phyloP scores from a whole-genome alignment of 2,888 invertebrate species.

The Pandemis corylana region DNA sequence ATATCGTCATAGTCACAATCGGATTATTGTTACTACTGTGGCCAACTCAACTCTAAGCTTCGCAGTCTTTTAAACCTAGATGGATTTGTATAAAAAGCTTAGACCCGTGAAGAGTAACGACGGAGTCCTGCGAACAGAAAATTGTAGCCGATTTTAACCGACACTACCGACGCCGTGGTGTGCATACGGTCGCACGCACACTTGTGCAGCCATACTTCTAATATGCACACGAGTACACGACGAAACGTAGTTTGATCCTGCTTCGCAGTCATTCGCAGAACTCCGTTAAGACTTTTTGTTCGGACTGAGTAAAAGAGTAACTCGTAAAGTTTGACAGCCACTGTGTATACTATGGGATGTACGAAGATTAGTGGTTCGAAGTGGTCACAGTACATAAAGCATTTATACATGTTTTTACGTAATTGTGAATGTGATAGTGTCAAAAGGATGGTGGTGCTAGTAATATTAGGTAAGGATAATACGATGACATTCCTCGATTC shows the following conservation, averaged over 20 bases:
- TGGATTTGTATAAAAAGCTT: background rate
- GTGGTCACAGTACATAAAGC: slow-evolving; percentile 24
- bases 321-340: background rate
- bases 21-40: slow-evolving; percentile 39
- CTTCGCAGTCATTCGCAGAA: too few species aligned
- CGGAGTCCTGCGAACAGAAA: too few species aligned
- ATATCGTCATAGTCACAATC: slow-evolving; percentile 57
- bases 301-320: background rate
- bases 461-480: slow-evolving; percentile 58
- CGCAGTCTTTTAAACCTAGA: background rate
- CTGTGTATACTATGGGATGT: background rate
- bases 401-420: slow-evolving; percentile 41
- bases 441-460: slow-evolving; percentile 67
- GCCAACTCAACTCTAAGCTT: slow-evolving; percentile 14
- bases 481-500: slow-evolving; percentile 64
- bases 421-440: slow-evolving; percentile 60
- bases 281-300: too few species aligned
- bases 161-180: too few species aligned
- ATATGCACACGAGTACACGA: too few species aligned
- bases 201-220: too few species aligned
- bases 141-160: too few species aligned
- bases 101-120: too few species aligned
- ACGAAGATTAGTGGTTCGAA: background rate
- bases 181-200: too few species aligned
- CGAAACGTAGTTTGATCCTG: too few species aligned